A percentile compares a stretch with the other conserved stretches of the same genome.
These are phyloP conservation scores for Enteromius paludinosus DNA, from an alignment of 2,797 vertebrate genomes.

Conservation along the genomic window DNA sequence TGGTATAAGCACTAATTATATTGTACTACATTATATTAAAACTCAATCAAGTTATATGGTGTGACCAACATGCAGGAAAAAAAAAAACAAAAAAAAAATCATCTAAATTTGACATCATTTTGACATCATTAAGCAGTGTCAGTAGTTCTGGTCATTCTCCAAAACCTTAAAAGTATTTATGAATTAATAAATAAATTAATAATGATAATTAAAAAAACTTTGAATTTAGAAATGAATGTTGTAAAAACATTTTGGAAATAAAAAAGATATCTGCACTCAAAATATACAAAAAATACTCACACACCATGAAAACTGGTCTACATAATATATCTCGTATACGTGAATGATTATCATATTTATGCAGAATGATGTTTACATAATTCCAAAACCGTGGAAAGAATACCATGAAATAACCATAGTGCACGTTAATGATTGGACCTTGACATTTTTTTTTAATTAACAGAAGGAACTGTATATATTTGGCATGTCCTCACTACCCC, in stretches of 20 bases:
- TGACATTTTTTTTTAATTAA: neutral
- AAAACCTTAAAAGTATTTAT: neutral
- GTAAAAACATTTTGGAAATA: neutral
- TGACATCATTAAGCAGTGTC: neutral
- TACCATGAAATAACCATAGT: slow-evolving; percentile 1
- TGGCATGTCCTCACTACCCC: neutral
- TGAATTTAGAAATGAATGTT: neutral
- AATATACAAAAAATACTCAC: too few relatives aligned
- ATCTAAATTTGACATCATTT: too few relatives aligned
- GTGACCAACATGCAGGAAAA: neutral
- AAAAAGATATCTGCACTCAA: neutral
- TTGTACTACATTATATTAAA: neutral
- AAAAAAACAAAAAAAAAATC: neutral
- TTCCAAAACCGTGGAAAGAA: neutral
- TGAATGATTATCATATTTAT: neutral
- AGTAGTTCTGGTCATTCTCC: neutral
- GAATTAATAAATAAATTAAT: neutral
- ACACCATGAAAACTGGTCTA: neutral
- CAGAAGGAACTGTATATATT: neutral
- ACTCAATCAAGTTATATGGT: neutral
- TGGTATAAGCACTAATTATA: neutral
- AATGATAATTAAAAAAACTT: neutral
- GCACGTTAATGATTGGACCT: neutral
- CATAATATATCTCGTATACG: neutral
- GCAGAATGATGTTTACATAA: neutral